Evolutionary conservation across 2,113 vertebrate species (phyloP).

Genomic region (Nibea coibor): DNA sequence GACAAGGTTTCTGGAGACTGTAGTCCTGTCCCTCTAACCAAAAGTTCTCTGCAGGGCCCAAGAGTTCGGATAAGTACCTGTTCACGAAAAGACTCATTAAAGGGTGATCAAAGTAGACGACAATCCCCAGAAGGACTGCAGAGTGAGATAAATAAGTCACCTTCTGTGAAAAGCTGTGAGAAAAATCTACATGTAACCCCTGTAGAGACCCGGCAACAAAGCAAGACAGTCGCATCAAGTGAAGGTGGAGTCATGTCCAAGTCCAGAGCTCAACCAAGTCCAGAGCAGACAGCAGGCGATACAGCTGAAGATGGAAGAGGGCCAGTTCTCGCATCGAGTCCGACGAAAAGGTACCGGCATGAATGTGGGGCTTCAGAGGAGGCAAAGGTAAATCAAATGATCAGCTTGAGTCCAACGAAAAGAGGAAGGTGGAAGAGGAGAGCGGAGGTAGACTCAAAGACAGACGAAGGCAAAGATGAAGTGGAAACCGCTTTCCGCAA

Average conservation of each 20-base stretch:
- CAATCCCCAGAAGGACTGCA: background rate
- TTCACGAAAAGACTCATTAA: background rate
- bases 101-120: background rate
- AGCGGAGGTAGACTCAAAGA: fast-evolving
- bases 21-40: too few species aligned
- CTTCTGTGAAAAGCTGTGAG: background rate
- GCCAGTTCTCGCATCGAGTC: background rate
- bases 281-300: background rate
- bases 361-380: background rate
- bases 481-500: background rate
- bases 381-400: fast-evolving
- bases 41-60: background rate
- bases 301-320: background rate
- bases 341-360: background rate
- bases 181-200: background rate
- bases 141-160: background rate
- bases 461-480: background rate
- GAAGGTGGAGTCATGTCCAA: too few species aligned
- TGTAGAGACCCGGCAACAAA: background rate
- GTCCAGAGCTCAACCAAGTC: background rate
- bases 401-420: background rate
- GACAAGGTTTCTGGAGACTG: background rate
- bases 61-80: background rate
- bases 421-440: background rate
- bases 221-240: background rate